Evolutionary conservation across 2,113 vertebrate species (phyloP).

Genomic region (Myiozetetes cayanensis): DNA sequence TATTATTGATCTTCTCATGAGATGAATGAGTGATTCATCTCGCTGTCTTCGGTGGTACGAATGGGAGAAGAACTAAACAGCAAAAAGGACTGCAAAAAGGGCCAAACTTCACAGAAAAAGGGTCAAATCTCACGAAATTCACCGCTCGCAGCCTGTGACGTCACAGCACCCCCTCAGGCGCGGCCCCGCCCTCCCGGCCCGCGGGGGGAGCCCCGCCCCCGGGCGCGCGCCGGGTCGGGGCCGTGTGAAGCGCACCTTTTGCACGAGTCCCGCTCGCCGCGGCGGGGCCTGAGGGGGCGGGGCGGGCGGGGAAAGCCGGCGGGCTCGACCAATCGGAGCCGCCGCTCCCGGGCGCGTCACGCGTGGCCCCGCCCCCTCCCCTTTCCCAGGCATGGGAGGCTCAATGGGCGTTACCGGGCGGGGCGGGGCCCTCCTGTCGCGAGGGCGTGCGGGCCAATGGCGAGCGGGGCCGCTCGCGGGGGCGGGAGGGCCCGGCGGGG

Average conservation of each 20-base stretch:
- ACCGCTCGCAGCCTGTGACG: neutral
- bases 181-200: neutral
- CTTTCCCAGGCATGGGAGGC: neutral
- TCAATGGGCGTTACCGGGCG: neutral
- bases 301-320: neutral
- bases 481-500: neutral
- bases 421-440: neutral
- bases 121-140: neutral
- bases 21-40: neutral
- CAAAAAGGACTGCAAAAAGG: no score
- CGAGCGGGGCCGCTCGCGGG: neutral
- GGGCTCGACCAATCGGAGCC: neutral
- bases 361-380: neutral
- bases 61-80: accelerated
- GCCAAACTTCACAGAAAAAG: neutral
- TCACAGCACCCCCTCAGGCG: neutral
- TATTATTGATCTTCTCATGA: no score
- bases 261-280: constrained; percentile 32
- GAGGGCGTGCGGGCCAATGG: neutral
- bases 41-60: neutral
- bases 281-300: neutral
- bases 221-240: neutral
- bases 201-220: neutral
- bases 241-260: constrained; percentile 43
- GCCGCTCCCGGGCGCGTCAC: neutral